phyloP scores from a whole-genome alignment of 2,888 invertebrate genomes.

The Pristionchus fissidentatus region DNA sequence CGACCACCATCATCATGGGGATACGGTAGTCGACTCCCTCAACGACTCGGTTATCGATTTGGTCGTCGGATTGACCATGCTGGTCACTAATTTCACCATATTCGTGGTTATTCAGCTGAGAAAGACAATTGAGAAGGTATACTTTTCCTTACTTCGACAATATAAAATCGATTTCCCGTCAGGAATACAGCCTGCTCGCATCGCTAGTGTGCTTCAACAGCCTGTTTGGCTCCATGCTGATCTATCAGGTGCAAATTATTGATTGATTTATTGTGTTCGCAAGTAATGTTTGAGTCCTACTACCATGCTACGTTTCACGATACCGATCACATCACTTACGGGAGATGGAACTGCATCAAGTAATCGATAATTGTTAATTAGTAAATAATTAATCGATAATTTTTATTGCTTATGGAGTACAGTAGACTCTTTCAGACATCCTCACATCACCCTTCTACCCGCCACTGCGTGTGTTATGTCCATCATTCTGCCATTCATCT shows the following conservation, averaged over 20 bases:
- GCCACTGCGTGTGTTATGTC: neutral
- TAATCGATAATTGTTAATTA: neutral
- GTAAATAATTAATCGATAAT: neutral
- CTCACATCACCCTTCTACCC: slow-evolving; percentile 7
- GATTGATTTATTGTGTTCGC: neutral
- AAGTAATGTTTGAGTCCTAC: neutral
- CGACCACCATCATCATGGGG: neutral
- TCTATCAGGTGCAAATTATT: slow-evolving; percentile 3
- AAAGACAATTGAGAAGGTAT: slow-evolving; percentile 24
- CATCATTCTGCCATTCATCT: neutral
- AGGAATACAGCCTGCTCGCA: slow-evolving; percentile 42
- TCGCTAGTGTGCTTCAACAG: slow-evolving; percentile 14
- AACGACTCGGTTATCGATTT: slow-evolving; percentile 9
- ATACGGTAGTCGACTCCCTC: neutral
- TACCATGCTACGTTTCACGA: neutral
- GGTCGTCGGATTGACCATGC: neutral
- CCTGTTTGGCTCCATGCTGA: slow-evolving; percentile 17
- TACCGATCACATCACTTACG: neutral
- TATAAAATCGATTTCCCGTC: neutral
- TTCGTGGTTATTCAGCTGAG: slow-evolving; percentile 16
- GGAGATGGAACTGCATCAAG: slow-evolving; percentile 25
- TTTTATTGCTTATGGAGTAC: neutral
- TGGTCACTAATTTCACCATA: neutral
- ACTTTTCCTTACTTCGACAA: neutral
- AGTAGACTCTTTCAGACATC: neutral